These are phyloP conservation scores for Leucoraja ocellata DNA, from an alignment of 2,797 vertebrate genomes.

Conservation along the genomic window DNA sequence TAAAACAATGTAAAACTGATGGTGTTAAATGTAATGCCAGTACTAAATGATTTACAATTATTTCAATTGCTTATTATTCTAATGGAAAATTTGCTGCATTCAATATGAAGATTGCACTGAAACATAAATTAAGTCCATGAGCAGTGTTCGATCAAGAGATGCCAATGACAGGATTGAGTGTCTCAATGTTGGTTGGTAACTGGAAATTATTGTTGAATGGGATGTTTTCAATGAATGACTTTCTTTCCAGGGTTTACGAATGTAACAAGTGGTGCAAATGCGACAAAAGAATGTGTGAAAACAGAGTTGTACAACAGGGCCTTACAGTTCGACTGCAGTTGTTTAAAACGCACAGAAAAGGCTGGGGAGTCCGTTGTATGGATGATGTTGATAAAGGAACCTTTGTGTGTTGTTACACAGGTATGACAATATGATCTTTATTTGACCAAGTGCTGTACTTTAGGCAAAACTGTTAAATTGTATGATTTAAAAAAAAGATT, in stretches of 20 bases:
- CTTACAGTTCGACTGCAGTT: constrained; percentile 80
- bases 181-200: background rate
- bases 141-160: background rate
- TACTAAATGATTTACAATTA: background rate
- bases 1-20: background rate
- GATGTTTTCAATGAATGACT: constrained; percentile 21
- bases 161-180: background rate
- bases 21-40: background rate
- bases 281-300: constrained; percentile 70
- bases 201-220: background rate
- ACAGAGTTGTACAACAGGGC: constrained; percentile 84
- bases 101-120: background rate
- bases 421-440: constrained; percentile 50
- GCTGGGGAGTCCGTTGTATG: constrained; percentile 85
- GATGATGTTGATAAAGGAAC: constrained; percentile 86
- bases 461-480: background rate
- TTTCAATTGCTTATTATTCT: background rate
- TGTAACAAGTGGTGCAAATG: constrained; percentile 82
- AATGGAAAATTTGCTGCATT: background rate
- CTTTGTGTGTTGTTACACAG: constrained; percentile 83
- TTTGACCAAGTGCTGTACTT: background rate
- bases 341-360: constrained; percentile 69
- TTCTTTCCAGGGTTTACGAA: constrained; percentile 70
- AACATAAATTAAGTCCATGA: background rate
- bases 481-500: background rate